Percentiles rank a stretch among this genome's conserved stretches.
Conservation (phyloP, 2,888 invertebrate genomes). For the Leucophenga maculata region DNA sequence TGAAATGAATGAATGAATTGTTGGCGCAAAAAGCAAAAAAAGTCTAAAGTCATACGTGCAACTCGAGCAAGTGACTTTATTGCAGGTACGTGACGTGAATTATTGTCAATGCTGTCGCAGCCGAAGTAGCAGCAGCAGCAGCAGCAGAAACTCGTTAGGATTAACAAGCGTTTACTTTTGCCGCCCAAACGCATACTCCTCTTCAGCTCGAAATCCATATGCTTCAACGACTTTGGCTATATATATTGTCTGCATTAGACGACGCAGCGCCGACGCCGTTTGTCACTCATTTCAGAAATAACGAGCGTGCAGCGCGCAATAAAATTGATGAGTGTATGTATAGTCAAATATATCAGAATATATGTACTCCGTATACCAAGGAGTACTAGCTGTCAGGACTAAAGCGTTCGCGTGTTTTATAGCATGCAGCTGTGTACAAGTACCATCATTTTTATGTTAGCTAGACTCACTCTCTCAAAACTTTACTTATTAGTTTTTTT, state of each 20-base stretch:
- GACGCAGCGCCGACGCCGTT: constrained; percentile 39
- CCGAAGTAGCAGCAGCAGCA: constrained; percentile 5
- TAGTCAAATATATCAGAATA: constrained; percentile 19
- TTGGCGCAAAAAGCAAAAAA: constrained; percentile 14
- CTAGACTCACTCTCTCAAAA: constrained; percentile 1
- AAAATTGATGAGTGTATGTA: constrained; percentile 57
- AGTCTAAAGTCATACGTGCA: constrained; percentile 64
- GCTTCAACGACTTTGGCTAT: constrained; percentile 33
- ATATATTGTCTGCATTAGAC: constrained; percentile 55
- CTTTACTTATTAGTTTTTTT: background rate
- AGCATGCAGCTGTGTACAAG: background rate
- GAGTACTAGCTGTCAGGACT: no score
- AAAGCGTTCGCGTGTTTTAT: background rate
- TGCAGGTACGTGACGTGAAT: constrained; percentile 66
- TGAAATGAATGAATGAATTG: background rate
- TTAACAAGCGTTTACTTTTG: constrained; percentile 65
- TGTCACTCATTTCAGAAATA: constrained; percentile 50
- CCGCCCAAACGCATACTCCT: constrained; percentile 43
- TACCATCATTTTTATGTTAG: constrained; percentile 3
- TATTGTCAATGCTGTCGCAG: constrained; percentile 54
- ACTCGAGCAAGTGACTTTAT: constrained; percentile 64
- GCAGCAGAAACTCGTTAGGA: constrained; percentile 61
- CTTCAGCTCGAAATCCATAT: constrained; percentile 15
- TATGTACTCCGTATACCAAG: background rate
- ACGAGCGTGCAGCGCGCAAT: constrained; percentile 48